Evolutionary conservation across 2,888 invertebrate species (phyloP).

Genomic region (Ophion ventricosus): DNA sequence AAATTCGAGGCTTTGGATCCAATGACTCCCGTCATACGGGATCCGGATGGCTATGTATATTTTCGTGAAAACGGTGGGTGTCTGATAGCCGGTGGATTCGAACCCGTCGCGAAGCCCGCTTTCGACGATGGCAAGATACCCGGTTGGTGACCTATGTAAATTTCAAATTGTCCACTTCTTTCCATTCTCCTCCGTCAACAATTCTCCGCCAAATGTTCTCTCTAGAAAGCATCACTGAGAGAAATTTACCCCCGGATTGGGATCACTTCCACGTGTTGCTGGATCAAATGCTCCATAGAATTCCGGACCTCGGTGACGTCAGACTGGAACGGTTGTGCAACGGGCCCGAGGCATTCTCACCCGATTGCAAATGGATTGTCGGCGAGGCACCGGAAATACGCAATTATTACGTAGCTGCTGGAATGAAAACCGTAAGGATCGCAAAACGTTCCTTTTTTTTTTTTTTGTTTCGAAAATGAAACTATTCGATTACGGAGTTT

Average conservation of each 20-base stretch:
- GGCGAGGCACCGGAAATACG: conserved; percentile 96
- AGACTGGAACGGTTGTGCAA: conserved; percentile 92
- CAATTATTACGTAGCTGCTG: conserved; percentile 90
- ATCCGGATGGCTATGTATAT: conserved; percentile 94
- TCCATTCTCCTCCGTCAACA: neutral
- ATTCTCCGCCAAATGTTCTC: neutral
- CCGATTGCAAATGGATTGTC: conserved; percentile 97
- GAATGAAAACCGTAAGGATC: conserved; percentile 91
- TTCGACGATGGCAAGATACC: conserved; percentile 91
- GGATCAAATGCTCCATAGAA: conserved; percentile 92
- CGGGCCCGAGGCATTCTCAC: conserved; percentile 97
- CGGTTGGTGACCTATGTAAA: conserved; percentile 79
- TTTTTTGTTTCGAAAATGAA: neutral
- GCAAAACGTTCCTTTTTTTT: neutral
- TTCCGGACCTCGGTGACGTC: conserved; percentile 91
- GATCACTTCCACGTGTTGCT: conserved; percentile 97
- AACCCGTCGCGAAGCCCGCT: conserved; percentile 95
- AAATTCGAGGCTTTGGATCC: conserved; percentile 90
- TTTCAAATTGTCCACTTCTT: neutral
- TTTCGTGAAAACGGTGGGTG: conserved; percentile 93
- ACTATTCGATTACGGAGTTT: neutral
- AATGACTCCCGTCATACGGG: conserved; percentile 94
- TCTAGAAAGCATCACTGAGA: conserved; percentile 86
- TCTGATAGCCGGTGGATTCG: conserved; percentile 95
- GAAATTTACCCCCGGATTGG: conserved; percentile 95